Evolutionary conservation across 2,113 vertebrate genomes (phyloP), one percentile per base, ranked within the genome.

Genomic region (Phylloscopus trochilus): DNA sequence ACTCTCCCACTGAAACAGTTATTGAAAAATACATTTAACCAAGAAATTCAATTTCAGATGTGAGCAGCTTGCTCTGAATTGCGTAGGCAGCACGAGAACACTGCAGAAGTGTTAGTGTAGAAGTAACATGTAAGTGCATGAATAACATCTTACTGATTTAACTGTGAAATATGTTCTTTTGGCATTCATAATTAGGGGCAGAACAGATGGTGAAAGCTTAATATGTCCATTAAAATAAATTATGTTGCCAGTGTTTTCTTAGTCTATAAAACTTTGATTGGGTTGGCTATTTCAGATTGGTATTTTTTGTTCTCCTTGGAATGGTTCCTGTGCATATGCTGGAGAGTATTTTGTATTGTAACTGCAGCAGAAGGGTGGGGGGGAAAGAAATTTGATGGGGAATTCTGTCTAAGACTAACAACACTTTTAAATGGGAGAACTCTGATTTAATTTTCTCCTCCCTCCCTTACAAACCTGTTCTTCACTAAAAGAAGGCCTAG

Each of bases 201-300:
- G 83, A 97, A 90, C 98, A 98, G 97, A 98, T 98, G 97, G 97
- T 68, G 73, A 96, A 58, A 81, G 80, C 91, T 96, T 96, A 95
- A 96, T 95, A 95, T 93, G 95, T 83, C 96, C 67, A 44, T 91
- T 87, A 96, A 94, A 96, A 94, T 78, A 66, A 80, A 96, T 90
- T 78, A 83, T 63, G 69, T 82, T 85, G 94, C 92, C 89, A 77
- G 64, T 35, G 52, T 87, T 83, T 76, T 51, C 44, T 70, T 81
- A 87, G 53, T 84, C 91, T 81, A 28, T 27, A 72, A 95, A 95
- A 93, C 83, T 94, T 87, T 68, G 73, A 93, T 83, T 88, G 83
- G 41, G 17, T 82, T 90, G 81, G 70, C 67, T 90, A 85, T 89
- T 94, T 92, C 85, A 83, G 74, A 64, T 56, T 69, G 81, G 39